Base-by-base conservation (phyloP, 2,888 invertebrate species). In the Punctoribates punctum region DNA sequence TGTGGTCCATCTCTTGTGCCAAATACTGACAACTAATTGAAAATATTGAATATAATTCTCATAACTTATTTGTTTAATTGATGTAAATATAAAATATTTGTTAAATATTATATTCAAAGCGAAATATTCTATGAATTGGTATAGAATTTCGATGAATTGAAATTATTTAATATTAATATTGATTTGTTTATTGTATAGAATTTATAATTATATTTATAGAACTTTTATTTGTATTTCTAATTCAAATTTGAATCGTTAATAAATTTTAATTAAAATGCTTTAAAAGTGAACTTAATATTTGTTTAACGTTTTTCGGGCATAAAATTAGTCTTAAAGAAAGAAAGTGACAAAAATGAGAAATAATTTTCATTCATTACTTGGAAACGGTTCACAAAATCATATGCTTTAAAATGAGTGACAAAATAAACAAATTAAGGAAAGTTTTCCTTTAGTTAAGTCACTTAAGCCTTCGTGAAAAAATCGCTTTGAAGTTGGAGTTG, bases 241-340 rank as follows among this genome's bases (percentile, higher is more conserved):
- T 70, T 70, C 34, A 70, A n/a, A 70, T 70, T 70, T 70, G 70
- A 70, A 70, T 23, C 38, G 70, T 70, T 70, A 70, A 42, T 46
- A 42, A 70, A 20, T 38, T 70, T 8, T 70, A 42, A 57, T 57
- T 57, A 57, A 57, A 57, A 57, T 11, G 8, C 4, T 57, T 25
- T 57, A 23, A 57, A 25, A 23, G 25, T 23, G 23, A 13, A 57
- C 11, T 23, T 57, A 13, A 57, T 57, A 25, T 57, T 57, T 57
- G 57, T 57, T 57, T 57, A 25, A 57, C 57, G 20, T 9, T 57
- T 57, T 57, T 57, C 42, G 25, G 25, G 57, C 57, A 57, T 57
- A 23, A 25, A 57, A 57, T 57, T 57, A 23, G 23, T 57, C 23
- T 11, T 8, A 57, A 57, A 51, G 57, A 25, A 25, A 25, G 3